These are phyloP conservation scores for Crotophaga sulcirostris DNA, from an alignment of 2,113 vertebrate species.

Conservation along the genomic window DNA sequence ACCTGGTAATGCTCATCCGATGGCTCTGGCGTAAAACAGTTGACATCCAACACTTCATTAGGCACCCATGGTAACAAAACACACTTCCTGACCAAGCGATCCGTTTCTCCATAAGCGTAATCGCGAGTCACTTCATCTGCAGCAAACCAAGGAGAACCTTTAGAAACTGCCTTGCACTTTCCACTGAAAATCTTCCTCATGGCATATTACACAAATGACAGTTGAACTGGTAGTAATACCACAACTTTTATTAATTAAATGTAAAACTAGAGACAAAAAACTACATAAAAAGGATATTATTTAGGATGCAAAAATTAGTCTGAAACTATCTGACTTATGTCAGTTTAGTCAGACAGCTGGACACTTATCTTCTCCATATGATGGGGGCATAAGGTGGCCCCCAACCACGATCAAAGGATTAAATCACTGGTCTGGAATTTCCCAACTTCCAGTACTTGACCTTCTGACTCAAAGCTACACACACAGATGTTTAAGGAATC, in stretches of 20 bases:
- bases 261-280: background rate
- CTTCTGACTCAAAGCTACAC: background rate
- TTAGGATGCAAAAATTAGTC: background rate
- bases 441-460: background rate
- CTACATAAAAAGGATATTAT: background rate
- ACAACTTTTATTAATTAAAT: background rate
- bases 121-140: slow-evolving; percentile 94
- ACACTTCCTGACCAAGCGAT: slow-evolving; percentile 85
- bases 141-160: background rate
- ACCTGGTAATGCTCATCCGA: slow-evolving; percentile 88
- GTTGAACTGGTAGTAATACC: background rate
- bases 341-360: background rate
- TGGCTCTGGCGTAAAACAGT: slow-evolving; percentile 79
- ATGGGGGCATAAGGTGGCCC: background rate
- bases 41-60: slow-evolving; percentile 73
- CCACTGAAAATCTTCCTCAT: background rate
- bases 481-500: background rate
- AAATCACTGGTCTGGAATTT: background rate
- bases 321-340: background rate
- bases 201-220: background rate
- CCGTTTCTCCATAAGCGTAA: slow-evolving; percentile 85
- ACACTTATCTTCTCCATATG: background rate
- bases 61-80: slow-evolving; percentile 87
- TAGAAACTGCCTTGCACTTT: background rate
- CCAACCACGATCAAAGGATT: background rate